Evolutionary conservation across 35 echinoderm and acorn worm species (phyloP).

Genomic region (Hemicentrotus pulcherrimus): DNA sequence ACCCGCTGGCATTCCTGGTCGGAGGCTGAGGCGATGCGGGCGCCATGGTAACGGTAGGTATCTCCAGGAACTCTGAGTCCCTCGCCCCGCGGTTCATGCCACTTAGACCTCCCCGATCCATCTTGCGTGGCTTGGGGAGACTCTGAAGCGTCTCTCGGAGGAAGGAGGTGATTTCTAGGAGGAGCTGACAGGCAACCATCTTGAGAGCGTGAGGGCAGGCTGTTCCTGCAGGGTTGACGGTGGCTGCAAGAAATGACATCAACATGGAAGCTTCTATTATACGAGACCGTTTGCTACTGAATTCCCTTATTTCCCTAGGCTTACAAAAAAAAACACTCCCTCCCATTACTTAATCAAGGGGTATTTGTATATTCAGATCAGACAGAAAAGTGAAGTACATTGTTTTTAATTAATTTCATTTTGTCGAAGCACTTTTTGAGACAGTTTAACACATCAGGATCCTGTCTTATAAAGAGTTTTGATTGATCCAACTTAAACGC

Average conservation of each 20-base stretch:
- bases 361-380: too few relatives aligned
- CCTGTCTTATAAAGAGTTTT: too few relatives aligned
- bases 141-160: slow-evolving; percentile 91
- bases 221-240: slow-evolving; percentile 81
- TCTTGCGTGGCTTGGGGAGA: slow-evolving; percentile 83
- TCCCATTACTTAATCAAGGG: too few relatives aligned
- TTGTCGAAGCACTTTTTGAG: too few relatives aligned
- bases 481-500: too few relatives aligned
- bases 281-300: too few relatives aligned
- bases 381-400: too few relatives aligned
- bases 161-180: slow-evolving; percentile 91
- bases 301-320: too few relatives aligned
- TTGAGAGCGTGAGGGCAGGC: slow-evolving; percentile 92
- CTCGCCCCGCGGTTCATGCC: slow-evolving; percentile 54
- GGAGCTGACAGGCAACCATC: slow-evolving; percentile 93
- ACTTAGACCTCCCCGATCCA: slow-evolving; percentile 61
- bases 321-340: too few relatives aligned
- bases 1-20: slow-evolving; percentile 78
- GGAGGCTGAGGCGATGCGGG: slow-evolving; percentile 57
- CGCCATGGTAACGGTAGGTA: slow-evolving; percentile 69
- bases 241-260: slow-evolving; percentile 48
- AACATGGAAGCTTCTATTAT: background rate
- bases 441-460: too few relatives aligned
- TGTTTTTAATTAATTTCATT: too few relatives aligned
- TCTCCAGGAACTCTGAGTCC: slow-evolving; percentile 79